Evolutionary conservation across 1,140 invertebrate species (phyloP).

Genomic region (Coenobita brevimanus): DNA sequence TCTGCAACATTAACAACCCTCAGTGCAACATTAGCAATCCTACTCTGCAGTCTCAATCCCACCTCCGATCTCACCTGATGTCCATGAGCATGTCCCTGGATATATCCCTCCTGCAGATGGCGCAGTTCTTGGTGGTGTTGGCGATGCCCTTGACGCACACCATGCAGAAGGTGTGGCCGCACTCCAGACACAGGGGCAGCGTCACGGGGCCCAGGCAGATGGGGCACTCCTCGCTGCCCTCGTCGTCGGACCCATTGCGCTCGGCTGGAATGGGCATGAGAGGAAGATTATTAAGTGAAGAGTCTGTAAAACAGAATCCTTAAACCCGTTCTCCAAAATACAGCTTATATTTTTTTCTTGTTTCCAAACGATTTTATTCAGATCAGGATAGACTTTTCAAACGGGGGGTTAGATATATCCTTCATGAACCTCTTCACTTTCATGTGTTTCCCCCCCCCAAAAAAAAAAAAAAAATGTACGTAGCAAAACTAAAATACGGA

Average conservation of each 20-base stretch:
- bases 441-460: too few species aligned
- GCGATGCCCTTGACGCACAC: conserved; percentile 69
- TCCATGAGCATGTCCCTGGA: conserved; percentile 69
- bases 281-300: background rate
- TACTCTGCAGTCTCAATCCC: background rate
- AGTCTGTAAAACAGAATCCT: too few species aligned
- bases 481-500: too few species aligned
- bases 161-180: conserved; percentile 69
- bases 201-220: conserved; percentile 68
- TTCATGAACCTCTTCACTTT: too few species aligned
- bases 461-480: too few species aligned
- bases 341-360: too few species aligned
- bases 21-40: background rate
- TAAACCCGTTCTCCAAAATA: too few species aligned
- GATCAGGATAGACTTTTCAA: too few species aligned
- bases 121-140: conserved; percentile 70
- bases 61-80: conserved; percentile 43
- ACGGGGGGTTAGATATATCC: too few species aligned
- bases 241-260: conserved; percentile 54
- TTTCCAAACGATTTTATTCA: too few species aligned
- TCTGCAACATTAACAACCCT: too few species aligned
- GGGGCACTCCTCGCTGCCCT: conserved; percentile 66
- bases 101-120: conserved; percentile 69
- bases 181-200: conserved; percentile 65
- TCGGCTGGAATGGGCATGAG: conserved; percentile 16